Evolutionary conservation across 2,113 vertebrate genomes (phyloP).

Genomic region (Silurus glanis): DNA sequence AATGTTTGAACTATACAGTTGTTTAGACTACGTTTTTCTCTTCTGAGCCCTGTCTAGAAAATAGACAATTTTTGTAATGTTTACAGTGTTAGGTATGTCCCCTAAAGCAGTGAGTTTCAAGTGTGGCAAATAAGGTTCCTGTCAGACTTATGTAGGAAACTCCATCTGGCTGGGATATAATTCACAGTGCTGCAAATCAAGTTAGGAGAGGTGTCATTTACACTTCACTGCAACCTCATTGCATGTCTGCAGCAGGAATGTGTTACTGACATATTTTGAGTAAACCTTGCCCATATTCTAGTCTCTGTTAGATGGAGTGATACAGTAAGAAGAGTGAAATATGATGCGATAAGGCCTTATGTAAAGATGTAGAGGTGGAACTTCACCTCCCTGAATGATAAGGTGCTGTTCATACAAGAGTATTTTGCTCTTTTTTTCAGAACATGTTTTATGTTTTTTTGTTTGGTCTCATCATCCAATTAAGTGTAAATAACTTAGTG

Average conservation of each 20-base stretch:
- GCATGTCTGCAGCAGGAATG: constrained; percentile 40
- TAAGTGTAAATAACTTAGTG: background rate
- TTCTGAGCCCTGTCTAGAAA: background rate
- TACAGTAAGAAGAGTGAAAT: background rate
- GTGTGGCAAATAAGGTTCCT: constrained; percentile 39
- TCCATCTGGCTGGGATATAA: constrained; percentile 53
- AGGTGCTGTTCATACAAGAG: background rate
- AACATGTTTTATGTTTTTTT: background rate
- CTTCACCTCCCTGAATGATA: background rate
- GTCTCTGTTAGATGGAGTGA: constrained; percentile 40
- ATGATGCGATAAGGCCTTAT: background rate
- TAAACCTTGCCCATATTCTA: constrained; percentile 46
- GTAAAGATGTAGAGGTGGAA: background rate
- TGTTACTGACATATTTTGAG: constrained; percentile 52
- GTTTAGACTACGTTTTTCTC: background rate
- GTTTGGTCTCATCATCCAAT: background rate
- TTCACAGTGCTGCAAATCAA: constrained; percentile 41
- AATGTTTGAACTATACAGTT: background rate
- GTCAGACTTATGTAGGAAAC: constrained; percentile 49
- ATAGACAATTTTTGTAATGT: background rate
- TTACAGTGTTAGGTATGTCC: constrained; percentile 17
- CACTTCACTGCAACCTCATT: constrained; percentile 42
- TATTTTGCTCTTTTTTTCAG: background rate
- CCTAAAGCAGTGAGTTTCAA: constrained; percentile 28
- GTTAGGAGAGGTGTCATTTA: constrained; percentile 51